Evolutionary conservation across 2,113 vertebrate genomes (phyloP).

Genomic region (Lipotes vexillifer): DNA sequence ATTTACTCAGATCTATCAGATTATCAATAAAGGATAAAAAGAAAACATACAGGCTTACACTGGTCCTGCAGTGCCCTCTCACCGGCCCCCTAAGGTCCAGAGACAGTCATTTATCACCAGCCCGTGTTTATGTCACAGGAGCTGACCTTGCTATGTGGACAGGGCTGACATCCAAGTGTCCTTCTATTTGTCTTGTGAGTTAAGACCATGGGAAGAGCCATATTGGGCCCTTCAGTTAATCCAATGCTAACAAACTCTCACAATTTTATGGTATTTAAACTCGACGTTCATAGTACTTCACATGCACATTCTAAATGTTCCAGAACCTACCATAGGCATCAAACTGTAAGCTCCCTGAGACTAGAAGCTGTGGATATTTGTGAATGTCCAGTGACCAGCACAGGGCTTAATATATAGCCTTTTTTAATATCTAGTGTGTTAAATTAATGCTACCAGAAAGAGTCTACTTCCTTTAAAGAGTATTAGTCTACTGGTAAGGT

Average conservation of each 20-base stretch:
- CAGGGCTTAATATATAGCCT: not conserved
- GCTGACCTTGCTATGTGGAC: not conserved
- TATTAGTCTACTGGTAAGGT: not conserved
- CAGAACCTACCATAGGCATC: not conserved
- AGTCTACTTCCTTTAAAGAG: too few species aligned
- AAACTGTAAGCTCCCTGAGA: not conserved
- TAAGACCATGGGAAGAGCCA: not conserved
- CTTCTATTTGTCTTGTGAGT: not conserved
- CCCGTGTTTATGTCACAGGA: not conserved
- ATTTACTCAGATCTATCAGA: not conserved
- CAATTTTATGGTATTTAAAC: not conserved
- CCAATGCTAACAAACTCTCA: not conserved
- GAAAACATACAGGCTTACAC: slow-evolving; percentile 5
- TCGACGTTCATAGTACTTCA: not conserved
- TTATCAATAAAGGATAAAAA: slow-evolving; percentile 57
- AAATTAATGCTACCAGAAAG: not conserved
- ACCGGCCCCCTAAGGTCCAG: not conserved
- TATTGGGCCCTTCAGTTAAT: not conserved
- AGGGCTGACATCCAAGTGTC: not conserved
- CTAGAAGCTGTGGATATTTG: not conserved
- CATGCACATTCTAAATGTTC: not conserved
- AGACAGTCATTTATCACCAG: slow-evolving; percentile 40
- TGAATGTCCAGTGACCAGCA: not conserved
- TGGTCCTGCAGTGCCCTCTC: not conserved
- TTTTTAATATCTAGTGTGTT: not conserved